Evolutionary conservation across 2,797 vertebrate genomes (phyloP).

Genomic region (Rhynchonycteris naso): DNA sequence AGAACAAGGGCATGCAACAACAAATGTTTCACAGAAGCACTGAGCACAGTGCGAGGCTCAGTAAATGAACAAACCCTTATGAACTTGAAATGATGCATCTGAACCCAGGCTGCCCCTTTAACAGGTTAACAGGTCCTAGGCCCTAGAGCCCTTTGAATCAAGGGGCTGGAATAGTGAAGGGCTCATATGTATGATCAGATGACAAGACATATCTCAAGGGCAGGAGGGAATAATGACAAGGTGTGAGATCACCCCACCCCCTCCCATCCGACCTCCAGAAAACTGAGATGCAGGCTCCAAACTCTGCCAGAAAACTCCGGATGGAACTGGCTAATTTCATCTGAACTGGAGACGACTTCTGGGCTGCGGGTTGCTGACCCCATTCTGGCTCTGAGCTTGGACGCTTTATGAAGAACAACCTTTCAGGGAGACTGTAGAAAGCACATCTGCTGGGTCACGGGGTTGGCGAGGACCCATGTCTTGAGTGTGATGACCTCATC

Average conservation of each 20-base stretch:
- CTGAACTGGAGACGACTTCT: slow-evolving; percentile 62
- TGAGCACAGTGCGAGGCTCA: not conserved
- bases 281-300: not conserved
- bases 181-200: not conserved
- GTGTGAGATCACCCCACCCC: slow-evolving; percentile 53
- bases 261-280: not conserved
- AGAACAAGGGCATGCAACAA: not conserved
- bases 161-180: too few species aligned
- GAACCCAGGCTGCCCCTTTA: not conserved
- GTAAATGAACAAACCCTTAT: not conserved
- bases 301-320: slow-evolving; percentile 47
- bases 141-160: too few species aligned
- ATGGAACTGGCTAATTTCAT: slow-evolving; percentile 37
- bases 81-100: not conserved
- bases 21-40: not conserved
- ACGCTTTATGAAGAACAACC: not conserved
- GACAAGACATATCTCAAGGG: slow-evolving; percentile 61
- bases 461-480: not conserved
- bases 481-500: not conserved
- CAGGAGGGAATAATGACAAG: slow-evolving; percentile 51
- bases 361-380: slow-evolving; percentile 58
- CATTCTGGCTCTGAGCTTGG: slow-evolving; percentile 42
- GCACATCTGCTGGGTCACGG: not conserved
- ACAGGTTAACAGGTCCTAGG: not conserved
- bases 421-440: not conserved